A percentile compares a stretch with the other conserved stretches of the same genome.
phyloP scores from a whole-genome alignment of 2,797 vertebrate genomes.

The Eupleurogrammus muticus region DNA sequence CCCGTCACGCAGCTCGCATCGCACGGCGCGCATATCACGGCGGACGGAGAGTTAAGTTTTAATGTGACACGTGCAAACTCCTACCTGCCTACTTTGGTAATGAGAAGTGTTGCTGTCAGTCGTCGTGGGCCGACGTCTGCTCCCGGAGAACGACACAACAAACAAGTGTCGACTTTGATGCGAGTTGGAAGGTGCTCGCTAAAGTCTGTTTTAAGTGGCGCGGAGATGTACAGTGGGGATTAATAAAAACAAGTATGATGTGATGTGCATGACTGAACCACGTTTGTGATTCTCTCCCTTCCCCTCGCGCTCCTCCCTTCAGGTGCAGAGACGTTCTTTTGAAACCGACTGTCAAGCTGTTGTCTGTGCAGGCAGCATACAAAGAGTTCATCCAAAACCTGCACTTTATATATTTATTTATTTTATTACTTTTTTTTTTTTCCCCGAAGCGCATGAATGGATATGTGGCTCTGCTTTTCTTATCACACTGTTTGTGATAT shows the following conservation, averaged over 20 bases:
- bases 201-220: constrained; percentile 76
- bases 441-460: constrained; percentile 62
- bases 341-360: constrained; percentile 85
- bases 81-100: constrained; percentile 51
- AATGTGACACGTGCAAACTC: constrained; percentile 49
- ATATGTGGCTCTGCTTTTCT: constrained; percentile 56
- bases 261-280: constrained; percentile 84
- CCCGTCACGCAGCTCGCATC: constrained; percentile 56
- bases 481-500: constrained; percentile 45
- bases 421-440: constrained; percentile 23
- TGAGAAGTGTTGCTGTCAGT: constrained; percentile 43
- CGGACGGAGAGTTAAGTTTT: constrained; percentile 65
- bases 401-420: constrained; percentile 43
- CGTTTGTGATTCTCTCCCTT: constrained; percentile 80
- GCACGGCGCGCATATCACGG: constrained; percentile 42
- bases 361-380: constrained; percentile 82
- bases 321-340: constrained; percentile 83
- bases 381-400: constrained; percentile 79
- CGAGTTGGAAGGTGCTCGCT: constrained; percentile 51
- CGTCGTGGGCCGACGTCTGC: constrained; percentile 62
- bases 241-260: constrained; percentile 82
- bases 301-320: constrained; percentile 78
- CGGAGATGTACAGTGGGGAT: constrained; percentile 79
- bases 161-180: constrained; percentile 72
- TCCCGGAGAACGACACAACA: constrained; percentile 68